Evolutionary conservation across 2,888 invertebrate genomes (phyloP), one percentile per base, ranked within the genome.

Genomic region (Acleris emargana): DNA sequence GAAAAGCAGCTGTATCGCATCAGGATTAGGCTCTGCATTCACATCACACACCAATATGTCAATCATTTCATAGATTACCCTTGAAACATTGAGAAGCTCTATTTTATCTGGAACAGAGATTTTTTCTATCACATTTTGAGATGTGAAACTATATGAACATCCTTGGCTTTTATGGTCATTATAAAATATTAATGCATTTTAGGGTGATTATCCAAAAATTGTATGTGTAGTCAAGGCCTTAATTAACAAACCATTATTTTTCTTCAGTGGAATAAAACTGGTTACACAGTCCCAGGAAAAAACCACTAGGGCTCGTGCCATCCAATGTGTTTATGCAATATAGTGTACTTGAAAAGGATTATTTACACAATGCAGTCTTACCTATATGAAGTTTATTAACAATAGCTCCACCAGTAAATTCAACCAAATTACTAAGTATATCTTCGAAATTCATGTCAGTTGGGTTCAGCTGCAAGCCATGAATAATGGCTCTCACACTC

Each of bases 361-460:
- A 13, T 38, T 38, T 13, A 13, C 4, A 13, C 38, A 13, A 38
- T 9, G 32, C 32, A 32, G 76, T 6, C 83, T 84, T 79, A 91
- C 92, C 92, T 74, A 91, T 82, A 78, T 84, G 78, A 5, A 90
- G 73, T 73, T 84, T 87, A 62, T 81, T 84, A 1, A 87, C 85
- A 73, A 89, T 84, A 62, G 86, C 81, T 69, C 88, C 86, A 58
- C 90, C 88, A 53, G 87, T 87, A 7, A 91, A 79, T 64, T 92
- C 93, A 22, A 93, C 79, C 50, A 93, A 76, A 70, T 89, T 87
- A 66, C 82, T 85, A 22, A 93, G 70, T 69, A 92, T 92, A 69
- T 93, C 91, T 68, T 92, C 91, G 81, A 88, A 89, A 72, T 91
- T 88, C 81, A 90, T 87, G 66, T 91, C 88, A 47, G 49, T 74